Conservation (phyloP, 2,888 invertebrate species). For the Eupithecia insigniata region DNA sequence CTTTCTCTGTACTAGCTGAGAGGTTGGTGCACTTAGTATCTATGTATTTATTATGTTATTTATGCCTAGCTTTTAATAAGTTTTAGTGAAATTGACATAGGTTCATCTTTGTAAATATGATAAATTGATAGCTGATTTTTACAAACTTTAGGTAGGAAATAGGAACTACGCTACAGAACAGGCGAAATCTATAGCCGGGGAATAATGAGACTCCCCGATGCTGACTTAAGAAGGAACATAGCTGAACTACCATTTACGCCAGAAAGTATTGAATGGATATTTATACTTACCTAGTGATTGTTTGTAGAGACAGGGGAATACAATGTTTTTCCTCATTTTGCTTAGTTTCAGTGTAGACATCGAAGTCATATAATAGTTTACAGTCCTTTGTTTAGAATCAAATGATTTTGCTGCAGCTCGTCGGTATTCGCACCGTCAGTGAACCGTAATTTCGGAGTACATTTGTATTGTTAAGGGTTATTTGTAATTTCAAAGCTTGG, state of each 20-base stretch:
- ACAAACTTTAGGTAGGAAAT: background rate
- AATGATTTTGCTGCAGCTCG: conserved; percentile 1
- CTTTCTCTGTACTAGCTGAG: too few relatives aligned
- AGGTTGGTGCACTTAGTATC: too few relatives aligned
- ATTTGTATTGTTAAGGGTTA: background rate
- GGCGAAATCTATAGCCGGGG: background rate
- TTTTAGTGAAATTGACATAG: too few relatives aligned
- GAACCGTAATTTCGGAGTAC: background rate
- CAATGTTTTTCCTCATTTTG: conserved; percentile 2
- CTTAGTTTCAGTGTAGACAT: background rate
- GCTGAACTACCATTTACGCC: background rate
- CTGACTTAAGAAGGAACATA: background rate
- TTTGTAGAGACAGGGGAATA: background rate
- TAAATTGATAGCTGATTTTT: background rate
- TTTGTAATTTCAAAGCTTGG: background rate
- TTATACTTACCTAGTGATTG: background rate
- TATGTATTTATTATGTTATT: too few relatives aligned
- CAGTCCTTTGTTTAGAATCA: background rate
- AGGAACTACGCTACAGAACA: background rate
- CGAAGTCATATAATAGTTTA: background rate
- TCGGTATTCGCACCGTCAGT: background rate
- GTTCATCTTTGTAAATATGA: background rate
- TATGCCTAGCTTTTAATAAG: too few relatives aligned
- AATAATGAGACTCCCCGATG: background rate
- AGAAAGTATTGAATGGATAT: background rate